Percentiles rank a stretch among this genome's conserved stretches.
Evolutionary conservation across 2,888 invertebrate genomes (phyloP).

Genomic region (Thereva nobilitata): DNA sequence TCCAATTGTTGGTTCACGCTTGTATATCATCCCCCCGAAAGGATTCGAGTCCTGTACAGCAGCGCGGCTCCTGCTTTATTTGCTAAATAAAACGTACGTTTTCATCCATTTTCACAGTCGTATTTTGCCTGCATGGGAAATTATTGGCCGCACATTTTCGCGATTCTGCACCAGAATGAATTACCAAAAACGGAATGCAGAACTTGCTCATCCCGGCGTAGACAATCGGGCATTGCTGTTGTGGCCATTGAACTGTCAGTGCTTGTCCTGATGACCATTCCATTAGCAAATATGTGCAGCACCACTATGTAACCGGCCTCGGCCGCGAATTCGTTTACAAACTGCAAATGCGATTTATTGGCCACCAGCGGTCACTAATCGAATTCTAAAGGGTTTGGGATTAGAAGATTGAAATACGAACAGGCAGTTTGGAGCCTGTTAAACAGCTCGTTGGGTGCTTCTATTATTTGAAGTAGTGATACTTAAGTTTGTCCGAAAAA

Average conservation of each 20-base stretch:
- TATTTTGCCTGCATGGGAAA: constrained; percentile 31
- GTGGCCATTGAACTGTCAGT: neutral
- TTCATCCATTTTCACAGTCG: neutral
- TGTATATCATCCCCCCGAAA: constrained; percentile 26
- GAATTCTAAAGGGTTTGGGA: neutral
- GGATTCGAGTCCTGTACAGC: constrained; percentile 26
- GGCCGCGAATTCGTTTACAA: constrained; percentile 38
- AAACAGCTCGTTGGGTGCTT: too few species aligned
- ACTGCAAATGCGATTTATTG: constrained; percentile 40
- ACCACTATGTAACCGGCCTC: constrained; percentile 33
- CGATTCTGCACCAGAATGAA: constrained; percentile 22
- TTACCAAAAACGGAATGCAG: constrained; percentile 7
- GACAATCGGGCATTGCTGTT: neutral
- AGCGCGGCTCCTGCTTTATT: constrained; percentile 5
- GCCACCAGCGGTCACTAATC: neutral
- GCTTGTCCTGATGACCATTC: neutral
- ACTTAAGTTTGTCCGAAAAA: too few species aligned
- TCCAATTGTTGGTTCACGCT: constrained; percentile 34
- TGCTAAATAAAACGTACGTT: constrained; percentile 12
- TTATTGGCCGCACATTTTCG: constrained; percentile 34
- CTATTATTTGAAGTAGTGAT: too few species aligned
- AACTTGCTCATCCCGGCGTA: neutral
- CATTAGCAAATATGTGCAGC: constrained; percentile 25
- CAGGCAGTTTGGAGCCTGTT: too few species aligned
- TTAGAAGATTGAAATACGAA: constrained; percentile 9